Evolutionary conservation across 2,113 vertebrate genomes (phyloP), one percentile per base, ranked within the genome.

Genomic region (Otus sunia): DNA sequence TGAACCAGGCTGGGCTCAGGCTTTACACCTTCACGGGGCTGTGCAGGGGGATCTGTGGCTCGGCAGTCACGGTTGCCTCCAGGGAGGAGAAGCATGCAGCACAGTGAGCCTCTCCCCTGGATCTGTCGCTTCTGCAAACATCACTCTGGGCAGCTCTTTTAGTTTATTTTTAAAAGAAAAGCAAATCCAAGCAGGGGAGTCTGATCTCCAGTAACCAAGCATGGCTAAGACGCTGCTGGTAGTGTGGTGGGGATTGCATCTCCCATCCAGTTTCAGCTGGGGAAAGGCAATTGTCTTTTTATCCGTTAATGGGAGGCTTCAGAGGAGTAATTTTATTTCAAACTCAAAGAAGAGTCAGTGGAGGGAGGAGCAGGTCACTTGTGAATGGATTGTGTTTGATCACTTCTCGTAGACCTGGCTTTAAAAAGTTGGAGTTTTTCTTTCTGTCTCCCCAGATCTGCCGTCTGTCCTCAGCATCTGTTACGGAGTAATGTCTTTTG

Each of bases 401-500:
- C 91, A 47, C 92, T 95, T 96, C 94, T 94, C 23, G 4, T 93
- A 94, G 93, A 75, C 93, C 92, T 90, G 69, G 87, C 95, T 96
- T 95, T n/a, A 84, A 87, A 92, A 96, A 93, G 94, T 96, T 96
- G 8, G 52, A 72, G 56, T 87, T 96, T 96, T 83, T 49, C 90
- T 94, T 69, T 77, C 76, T 15, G 6, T 95, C 92, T 97, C 86
- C 87, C 91, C 92, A 90, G 96, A 84, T 96, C 95, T 96, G 96
- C 97, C 80, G 84, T 97, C 97, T 97, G 96, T 96, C 96, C 94
- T 97, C 95, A 95, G 97, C 97, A 95, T 97, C 97, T 96, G 96
- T 92, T 95, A 34, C 11, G 19, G 80, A 93, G 95, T 97, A 96
- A 97, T 96, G 91, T 43, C 94, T 96, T 97, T 97, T 97, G 96